Evolutionary conservation across 2,113 vertebrate genomes (phyloP).

Genomic region (Tetraodon nigroviridis): DNA sequence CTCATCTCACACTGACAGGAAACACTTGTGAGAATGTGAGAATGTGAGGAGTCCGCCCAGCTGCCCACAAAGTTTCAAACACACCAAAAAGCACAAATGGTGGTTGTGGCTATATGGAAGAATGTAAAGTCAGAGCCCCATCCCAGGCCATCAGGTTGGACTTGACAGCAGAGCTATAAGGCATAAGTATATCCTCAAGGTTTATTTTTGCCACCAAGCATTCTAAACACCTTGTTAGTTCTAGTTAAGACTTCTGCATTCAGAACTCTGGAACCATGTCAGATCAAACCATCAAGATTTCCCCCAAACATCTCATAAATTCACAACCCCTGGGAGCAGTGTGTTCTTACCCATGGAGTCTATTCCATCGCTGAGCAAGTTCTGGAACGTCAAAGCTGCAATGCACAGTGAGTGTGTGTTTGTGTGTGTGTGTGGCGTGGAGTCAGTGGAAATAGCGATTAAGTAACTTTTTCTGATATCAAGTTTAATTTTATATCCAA

Average conservation of each 20-base stretch:
- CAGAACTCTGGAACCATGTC: too few species aligned
- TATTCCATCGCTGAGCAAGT: conserved; percentile 71
- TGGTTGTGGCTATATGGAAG: neutral
- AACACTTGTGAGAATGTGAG: too few species aligned
- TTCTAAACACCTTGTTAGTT: too few species aligned
- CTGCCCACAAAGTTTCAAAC: neutral
- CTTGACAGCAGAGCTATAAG: too few species aligned
- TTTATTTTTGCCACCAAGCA: too few species aligned
- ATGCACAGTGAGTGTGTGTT: conserved; percentile 54
- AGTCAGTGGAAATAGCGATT: neutral
- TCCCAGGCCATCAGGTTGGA: neutral
- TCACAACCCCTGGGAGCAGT: neutral
- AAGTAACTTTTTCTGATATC: neutral
- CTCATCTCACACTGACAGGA: too few species aligned
- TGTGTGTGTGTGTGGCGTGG: conserved; percentile 28
- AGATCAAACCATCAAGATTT: neutral
- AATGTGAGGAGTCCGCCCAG: too few species aligned
- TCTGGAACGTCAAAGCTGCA: conserved; percentile 65
- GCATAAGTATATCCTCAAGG: too few species aligned
- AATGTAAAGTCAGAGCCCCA: neutral
- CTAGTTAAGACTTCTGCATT: too few species aligned
- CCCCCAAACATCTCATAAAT: neutral
- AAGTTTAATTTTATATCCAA: neutral
- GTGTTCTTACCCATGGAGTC: conserved; percentile 69
- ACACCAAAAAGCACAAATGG: neutral